Evolutionary conservation across 2,113 vertebrate species (phyloP).

Genomic region (Antennarius striatus): DNA sequence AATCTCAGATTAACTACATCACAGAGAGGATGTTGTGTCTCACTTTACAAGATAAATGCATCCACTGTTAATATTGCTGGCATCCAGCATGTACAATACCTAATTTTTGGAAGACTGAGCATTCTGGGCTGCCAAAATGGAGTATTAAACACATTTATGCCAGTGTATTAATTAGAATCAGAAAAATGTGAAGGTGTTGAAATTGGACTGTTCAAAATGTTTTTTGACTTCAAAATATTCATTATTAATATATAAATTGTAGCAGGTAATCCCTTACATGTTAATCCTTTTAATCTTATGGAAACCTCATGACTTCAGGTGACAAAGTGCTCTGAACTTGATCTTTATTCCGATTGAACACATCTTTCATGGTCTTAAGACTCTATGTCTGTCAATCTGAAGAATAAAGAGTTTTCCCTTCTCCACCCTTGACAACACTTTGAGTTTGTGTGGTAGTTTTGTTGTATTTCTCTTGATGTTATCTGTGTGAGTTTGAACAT

Average conservation of each 20-base stretch:
- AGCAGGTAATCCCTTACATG: neutral
- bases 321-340: neutral
- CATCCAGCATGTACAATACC: slow-evolving; percentile 6
- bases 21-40: too few relatives aligned
- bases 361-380: too few relatives aligned
- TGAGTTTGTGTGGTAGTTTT: slow-evolving; percentile 5
- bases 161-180: neutral
- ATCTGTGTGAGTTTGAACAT: slow-evolving; percentile 11
- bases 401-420: neutral
- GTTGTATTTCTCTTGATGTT: slow-evolving; percentile 27
- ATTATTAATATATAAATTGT: neutral
- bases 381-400: too few relatives aligned
- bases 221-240: slow-evolving; percentile 2
- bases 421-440: neutral
- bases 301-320: neutral
- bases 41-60: neutral
- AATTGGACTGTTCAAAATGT: neutral
- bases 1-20: neutral
- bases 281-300: neutral
- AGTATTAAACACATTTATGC: slow-evolving; percentile 13
- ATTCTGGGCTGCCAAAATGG: slow-evolving; percentile 9
- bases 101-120: neutral
- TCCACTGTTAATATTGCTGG: neutral
- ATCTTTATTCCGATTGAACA: too few relatives aligned
- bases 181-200: slow-evolving; percentile 5